Base-by-base conservation (phyloP, 2,113 vertebrate genomes). In the Ploceus nigricollis region DNA sequence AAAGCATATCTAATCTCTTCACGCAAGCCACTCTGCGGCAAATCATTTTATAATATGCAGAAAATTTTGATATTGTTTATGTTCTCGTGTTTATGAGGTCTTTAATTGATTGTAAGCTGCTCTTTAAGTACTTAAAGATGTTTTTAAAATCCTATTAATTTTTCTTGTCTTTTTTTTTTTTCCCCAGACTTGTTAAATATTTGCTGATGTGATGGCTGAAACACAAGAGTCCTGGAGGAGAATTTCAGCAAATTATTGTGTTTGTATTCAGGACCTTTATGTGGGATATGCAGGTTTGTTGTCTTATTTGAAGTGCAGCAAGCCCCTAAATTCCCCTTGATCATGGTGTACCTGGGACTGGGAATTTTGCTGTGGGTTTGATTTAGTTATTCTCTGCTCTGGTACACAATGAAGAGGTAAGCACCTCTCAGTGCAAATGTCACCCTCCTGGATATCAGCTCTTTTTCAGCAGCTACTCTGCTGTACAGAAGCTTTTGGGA, bases 1-100 rank as follows among this genome's bases (percentile, higher is more conserved):
- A 92, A 87, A 95, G 92, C 94, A 94, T 92, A 78, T 83, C 86
- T 96, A 96, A 97, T 96, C 95, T 96, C 92, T 93, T 96, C 92
- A 96, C 1, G 8, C 92, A 87, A 96, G 82, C 90, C 72, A 84
- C 37, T 94, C 85, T 50, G 51, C 0, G 0, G 92, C 69, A 96
- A 97, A 96, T 97, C 92, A 96, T 94, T 90, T 94, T 82, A 90
- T 92, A 97, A 96, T 78, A 42, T 42, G 79, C 80, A 87, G 88
- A 76, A 42, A 42, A 69, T 71, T 88, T 78, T 51, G 4, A 79
- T 82, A n/a, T 89, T 96, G 93, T 96, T 96, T 96, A 53, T 94
- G 21, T 78, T 89, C 85, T 75, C 0, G 0, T 95, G 92, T 95
- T 96, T 96, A 78, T 89, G 86, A 93, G 77, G 61, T 71, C 82